phyloP scores from a whole-genome alignment of 2,888 invertebrate species.

The Ennomos erosarius region DNA sequence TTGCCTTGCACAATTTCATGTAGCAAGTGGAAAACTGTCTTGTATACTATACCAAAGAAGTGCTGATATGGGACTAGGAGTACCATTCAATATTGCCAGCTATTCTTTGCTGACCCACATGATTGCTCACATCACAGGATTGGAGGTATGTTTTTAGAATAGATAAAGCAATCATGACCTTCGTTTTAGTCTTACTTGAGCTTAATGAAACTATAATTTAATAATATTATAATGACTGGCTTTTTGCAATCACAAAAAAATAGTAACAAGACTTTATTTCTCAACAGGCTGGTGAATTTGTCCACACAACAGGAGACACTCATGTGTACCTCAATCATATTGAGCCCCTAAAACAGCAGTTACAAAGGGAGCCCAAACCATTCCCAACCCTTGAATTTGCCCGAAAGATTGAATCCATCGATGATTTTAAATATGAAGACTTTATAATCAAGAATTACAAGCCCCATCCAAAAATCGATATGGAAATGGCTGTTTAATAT shows the following conservation, averaged over 20 bases:
- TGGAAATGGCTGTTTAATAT: slow-evolving; percentile 93
- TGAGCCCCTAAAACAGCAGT: slow-evolving; percentile 92
- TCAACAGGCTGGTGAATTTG: slow-evolving; percentile 93
- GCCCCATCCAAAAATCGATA: slow-evolving; percentile 94
- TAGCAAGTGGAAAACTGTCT: slow-evolving; percentile 92
- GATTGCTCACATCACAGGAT: slow-evolving; percentile 97
- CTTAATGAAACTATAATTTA: too few relatives aligned
- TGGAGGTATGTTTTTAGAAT: slow-evolving; percentile 86
- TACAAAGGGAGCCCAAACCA: slow-evolving; percentile 90
- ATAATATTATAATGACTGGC: too few relatives aligned
- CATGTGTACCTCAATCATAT: slow-evolving; percentile 97
- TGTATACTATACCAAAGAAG: slow-evolving; percentile 98
- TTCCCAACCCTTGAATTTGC: slow-evolving; percentile 94
- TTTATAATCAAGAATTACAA: slow-evolving; percentile 94
- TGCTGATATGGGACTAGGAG: slow-evolving; percentile 99
- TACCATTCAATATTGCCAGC: slow-evolving; percentile 99
- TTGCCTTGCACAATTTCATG: slow-evolving; percentile 97
- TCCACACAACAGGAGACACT: slow-evolving; percentile 97
- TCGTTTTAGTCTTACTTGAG: background rate
- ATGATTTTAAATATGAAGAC: slow-evolving; percentile 95
- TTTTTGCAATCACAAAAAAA: too few relatives aligned
- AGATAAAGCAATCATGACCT: too few relatives aligned
- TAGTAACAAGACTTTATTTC: background rate
- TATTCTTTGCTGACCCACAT: slow-evolving; percentile 97
- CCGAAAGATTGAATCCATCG: slow-evolving; percentile 90